Conservation (phyloP, 92 coral and sea anemone species). For the Blastomussa wellsi region DNA sequence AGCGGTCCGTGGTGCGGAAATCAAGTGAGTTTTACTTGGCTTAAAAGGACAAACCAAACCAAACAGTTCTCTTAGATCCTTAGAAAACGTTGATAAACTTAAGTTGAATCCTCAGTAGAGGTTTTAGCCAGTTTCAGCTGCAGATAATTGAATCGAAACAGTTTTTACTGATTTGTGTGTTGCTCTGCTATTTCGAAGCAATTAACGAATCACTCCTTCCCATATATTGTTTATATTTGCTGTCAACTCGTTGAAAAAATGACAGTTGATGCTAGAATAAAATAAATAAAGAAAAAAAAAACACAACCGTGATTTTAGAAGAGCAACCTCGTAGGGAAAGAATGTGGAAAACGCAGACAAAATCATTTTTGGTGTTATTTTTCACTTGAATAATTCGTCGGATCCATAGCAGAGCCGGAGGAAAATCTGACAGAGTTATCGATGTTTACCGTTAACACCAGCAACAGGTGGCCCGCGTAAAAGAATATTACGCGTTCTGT, state of each 20-base stretch:
- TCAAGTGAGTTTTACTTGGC: constrained; percentile 15
- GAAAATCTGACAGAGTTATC: neutral
- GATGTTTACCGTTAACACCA: neutral
- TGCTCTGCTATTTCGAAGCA: neutral
- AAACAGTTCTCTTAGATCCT: neutral
- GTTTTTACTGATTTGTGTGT: neutral
- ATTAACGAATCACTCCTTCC: neutral
- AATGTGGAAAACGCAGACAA: neutral
- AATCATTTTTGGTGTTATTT: neutral
- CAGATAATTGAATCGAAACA: neutral
- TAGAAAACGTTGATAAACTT: too few species aligned
- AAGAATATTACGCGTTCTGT: neutral
- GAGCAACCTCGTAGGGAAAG: neutral
- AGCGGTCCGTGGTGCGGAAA: constrained; percentile 26
- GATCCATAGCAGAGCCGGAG: neutral
- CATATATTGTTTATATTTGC: neutral
- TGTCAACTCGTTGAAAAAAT: neutral
- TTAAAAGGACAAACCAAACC: neutral
- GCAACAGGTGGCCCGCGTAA: constrained; percentile 26
- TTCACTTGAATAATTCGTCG: neutral
- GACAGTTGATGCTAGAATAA: neutral
- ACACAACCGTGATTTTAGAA: neutral
- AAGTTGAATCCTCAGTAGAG: neutral
- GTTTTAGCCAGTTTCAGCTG: neutral
- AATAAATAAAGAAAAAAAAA: neutral